These are phyloP conservation scores for Eilema depressum DNA, from an alignment of 2,888 invertebrate species.

Conservation along the genomic window DNA sequence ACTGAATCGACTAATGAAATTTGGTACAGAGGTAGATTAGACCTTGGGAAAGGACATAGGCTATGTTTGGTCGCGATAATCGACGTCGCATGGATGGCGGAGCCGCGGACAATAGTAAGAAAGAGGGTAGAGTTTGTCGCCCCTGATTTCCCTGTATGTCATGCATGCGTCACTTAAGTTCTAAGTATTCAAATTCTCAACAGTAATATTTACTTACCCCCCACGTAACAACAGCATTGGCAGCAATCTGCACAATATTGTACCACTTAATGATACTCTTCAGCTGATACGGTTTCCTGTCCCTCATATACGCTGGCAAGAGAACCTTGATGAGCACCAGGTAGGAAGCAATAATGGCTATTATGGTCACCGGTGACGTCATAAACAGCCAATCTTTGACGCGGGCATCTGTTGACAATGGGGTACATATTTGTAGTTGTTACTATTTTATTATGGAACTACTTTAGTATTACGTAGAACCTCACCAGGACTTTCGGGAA, in stretches of 20 bases:
- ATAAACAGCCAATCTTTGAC: slow-evolving; percentile 89
- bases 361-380: slow-evolving; percentile 86
- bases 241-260: slow-evolving; percentile 92
- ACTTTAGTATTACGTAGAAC: too few relatives aligned
- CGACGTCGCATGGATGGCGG: too few relatives aligned
- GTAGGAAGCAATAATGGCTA: slow-evolving; percentile 84
- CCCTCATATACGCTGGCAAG: slow-evolving; percentile 90
- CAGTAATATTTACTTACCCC: slow-evolving; percentile 85
- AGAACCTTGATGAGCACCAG: slow-evolving; percentile 85
- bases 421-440: background rate
- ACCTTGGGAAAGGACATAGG: too few relatives aligned
- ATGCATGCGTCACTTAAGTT: too few relatives aligned
- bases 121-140: too few relatives aligned
- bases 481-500: too few relatives aligned
- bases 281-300: slow-evolving; percentile 89
- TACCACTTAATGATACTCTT: slow-evolving; percentile 90
- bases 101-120: too few relatives aligned
- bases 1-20: too few relatives aligned
- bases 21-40: too few relatives aligned
- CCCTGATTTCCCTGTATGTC: too few relatives aligned
- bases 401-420: slow-evolving; percentile 80
- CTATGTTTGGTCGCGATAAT: too few relatives aligned
- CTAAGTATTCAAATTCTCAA: background rate
- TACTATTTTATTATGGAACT: background rate
- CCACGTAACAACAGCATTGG: slow-evolving; percentile 89